Percentiles rank a stretch among this genome's conserved stretches.
Evolutionary conservation across 2,797 vertebrate genomes (phyloP).

Genomic region (Siniperca scherzeri): DNA sequence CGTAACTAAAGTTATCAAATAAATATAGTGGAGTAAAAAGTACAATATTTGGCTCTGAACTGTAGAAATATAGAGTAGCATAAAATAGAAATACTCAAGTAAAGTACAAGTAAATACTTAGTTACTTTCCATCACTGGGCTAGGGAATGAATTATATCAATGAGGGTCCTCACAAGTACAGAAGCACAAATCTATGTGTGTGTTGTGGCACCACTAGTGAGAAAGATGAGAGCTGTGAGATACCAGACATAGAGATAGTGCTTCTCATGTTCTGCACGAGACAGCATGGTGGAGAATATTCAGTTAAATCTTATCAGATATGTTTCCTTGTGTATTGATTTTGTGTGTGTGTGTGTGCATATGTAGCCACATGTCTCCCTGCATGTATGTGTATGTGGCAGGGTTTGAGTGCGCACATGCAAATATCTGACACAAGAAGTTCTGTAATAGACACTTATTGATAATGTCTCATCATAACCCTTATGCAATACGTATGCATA

Average conservation of each 20-base stretch:
- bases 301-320: conserved; percentile 61
- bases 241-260: conserved; percentile 21
- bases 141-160: background rate
- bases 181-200: background rate
- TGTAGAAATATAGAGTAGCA: too few relatives aligned
- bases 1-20: too few relatives aligned
- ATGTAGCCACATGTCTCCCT: background rate
- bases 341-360: background rate
- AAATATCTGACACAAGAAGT: conserved; percentile 25
- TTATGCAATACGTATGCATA: too few relatives aligned
- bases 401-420: background rate
- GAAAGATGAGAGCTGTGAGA: conserved; percentile 38
- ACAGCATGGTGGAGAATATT: conserved; percentile 48
- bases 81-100: too few relatives aligned
- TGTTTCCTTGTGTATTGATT: background rate
- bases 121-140: too few relatives aligned
- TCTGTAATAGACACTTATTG: conserved; percentile 47
- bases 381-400: background rate
- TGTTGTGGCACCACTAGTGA: background rate
- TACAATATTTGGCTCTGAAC: too few relatives aligned
- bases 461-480: conserved; percentile 44
- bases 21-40: too few relatives aligned
- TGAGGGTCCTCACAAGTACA: background rate
- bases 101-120: too few relatives aligned
- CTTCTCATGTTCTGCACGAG: conserved; percentile 44